Conservation (phyloP, 2,888 invertebrate species). For the Drosophila prolongata region DNA sequence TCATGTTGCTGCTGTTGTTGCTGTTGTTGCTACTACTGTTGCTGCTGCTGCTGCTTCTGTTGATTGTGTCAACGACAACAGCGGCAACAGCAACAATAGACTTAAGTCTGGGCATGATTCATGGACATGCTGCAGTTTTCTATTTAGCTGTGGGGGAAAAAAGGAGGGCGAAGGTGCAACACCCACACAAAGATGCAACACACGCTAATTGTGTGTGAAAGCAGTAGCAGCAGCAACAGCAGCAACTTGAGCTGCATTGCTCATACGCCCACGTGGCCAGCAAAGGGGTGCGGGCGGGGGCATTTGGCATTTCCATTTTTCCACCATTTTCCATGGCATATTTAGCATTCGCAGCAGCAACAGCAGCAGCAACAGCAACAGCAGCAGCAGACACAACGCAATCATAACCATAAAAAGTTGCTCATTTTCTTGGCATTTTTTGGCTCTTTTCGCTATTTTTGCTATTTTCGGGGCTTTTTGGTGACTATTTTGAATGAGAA, state of each 20-base stretch:
- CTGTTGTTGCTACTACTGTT: constrained; percentile 23
- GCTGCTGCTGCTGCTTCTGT: constrained; percentile 41
- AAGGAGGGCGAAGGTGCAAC: constrained; percentile 17
- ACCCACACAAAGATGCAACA: constrained; percentile 45
- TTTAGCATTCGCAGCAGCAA: constrained; percentile 68
- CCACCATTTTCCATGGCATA: constrained; percentile 68
- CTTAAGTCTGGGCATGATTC: constrained; percentile 71
- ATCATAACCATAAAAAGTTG: constrained; percentile 76
- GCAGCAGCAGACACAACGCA: constrained; percentile 53
- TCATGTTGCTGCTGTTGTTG: constrained; percentile 31
- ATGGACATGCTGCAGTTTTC: constrained; percentile 62
- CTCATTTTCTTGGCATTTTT: constrained; percentile 38
- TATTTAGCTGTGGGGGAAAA: constrained; percentile 21
- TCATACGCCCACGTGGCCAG: constrained; percentile 69
- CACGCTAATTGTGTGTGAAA: constrained; percentile 45
- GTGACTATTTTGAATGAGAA: constrained; percentile 48
- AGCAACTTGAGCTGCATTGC: constrained; percentile 57
- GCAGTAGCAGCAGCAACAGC: constrained; percentile 10
- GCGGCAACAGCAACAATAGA: constrained; percentile 49
- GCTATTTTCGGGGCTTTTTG: constrained; percentile 26
- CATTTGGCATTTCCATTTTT: constrained; percentile 64
- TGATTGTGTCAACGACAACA: constrained; percentile 51
- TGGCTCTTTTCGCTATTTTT: constrained; percentile 10
- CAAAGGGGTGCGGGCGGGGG: constrained; percentile 14
- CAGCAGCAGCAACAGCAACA: constrained; percentile 26